phyloP scores from a whole-genome alignment of 2,888 invertebrate genomes.

The Rhingia campestris region DNA sequence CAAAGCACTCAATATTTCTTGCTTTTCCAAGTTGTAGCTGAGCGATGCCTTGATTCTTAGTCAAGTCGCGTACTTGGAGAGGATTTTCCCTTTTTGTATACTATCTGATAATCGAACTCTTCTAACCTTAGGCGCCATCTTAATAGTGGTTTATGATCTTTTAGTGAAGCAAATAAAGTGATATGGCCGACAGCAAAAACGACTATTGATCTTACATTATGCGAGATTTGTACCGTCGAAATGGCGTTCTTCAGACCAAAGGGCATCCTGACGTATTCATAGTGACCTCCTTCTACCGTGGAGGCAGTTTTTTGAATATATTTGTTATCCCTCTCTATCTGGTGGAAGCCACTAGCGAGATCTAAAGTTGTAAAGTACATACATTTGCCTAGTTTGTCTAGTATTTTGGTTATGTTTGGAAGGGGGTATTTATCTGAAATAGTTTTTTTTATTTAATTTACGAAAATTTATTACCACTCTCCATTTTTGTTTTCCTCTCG shows the following conservation, averaged over 20 bases:
- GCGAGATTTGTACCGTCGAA: too few relatives aligned
- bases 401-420: constrained; percentile 71
- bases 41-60: constrained; percentile 4
- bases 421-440: too few relatives aligned
- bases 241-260: constrained; percentile 54
- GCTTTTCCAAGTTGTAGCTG: constrained; percentile 3
- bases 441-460: too few relatives aligned
- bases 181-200: too few relatives aligned
- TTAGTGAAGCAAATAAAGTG: too few relatives aligned
- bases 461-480: constrained; percentile 73
- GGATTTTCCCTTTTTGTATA: constrained; percentile 49
- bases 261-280: constrained; percentile 55
- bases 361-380: constrained; percentile 78
- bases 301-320: constrained; percentile 49
- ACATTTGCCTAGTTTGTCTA: constrained; percentile 77
- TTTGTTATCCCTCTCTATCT: constrained; percentile 76
- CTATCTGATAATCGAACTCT: constrained; percentile 60
- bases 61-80: background rate
- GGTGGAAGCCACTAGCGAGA: constrained; percentile 78
- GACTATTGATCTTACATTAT: too few relatives aligned
- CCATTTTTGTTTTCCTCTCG: constrained; percentile 61
- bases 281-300: constrained; percentile 53
- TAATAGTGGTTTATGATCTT: constrained; percentile 75
- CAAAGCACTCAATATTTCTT: background rate
- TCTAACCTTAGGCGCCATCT: constrained; percentile 57